Evolutionary conservation across 2,888 invertebrate genomes (phyloP), one percentile per base, ranked within the genome.

Genomic region (Xestia xanthographa): DNA sequence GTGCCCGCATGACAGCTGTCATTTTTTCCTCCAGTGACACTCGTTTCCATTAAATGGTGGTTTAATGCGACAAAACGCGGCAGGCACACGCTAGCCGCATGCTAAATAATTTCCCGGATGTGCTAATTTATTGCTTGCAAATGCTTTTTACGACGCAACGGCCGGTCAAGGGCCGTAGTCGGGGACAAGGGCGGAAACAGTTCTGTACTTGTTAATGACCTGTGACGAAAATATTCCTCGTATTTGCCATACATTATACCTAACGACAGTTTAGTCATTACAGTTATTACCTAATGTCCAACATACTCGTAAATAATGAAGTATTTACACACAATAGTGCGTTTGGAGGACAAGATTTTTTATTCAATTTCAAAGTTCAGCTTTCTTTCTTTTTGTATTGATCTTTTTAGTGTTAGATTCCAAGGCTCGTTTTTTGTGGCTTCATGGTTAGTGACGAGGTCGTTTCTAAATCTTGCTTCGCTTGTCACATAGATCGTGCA

Each of bases 1-100:
- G 22, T 11, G 79, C 92, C 93, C 93, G 91, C 92, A 90, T 92
- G 92, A 92, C 94, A 94, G 91, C 91, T 93, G 94, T 91, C 91
- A 91, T 87, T 87, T 90, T 88, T 87, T 82, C 66, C 50, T 65
- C 63, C 63, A 79, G 62, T 80, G 87, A 79, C 80, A 82, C 82
- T 78, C 72, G 66, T 85, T 87, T 77, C 79, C 76, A 81, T 80
- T 78, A 84, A 66, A 79, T 74, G 74, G 78, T 82, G 79, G 82
- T 74, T 79, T 81, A 83, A 70, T 72, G 84, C 83, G 83, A 80
- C 71, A 84, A 85, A 90, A 91, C 86, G 89, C 79, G 88, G 89
- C 86, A 75, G 85, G 80, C 68, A 80, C 79, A 83, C 87, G 88
- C 88, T 90, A 88, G 85, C 83, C 79, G 86, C 86, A 90, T 88